These are phyloP conservation scores for Imbricaverruca yamaguchii DNA, from an alignment of 2,888 invertebrate genomes.

Conservation along the genomic window DNA sequence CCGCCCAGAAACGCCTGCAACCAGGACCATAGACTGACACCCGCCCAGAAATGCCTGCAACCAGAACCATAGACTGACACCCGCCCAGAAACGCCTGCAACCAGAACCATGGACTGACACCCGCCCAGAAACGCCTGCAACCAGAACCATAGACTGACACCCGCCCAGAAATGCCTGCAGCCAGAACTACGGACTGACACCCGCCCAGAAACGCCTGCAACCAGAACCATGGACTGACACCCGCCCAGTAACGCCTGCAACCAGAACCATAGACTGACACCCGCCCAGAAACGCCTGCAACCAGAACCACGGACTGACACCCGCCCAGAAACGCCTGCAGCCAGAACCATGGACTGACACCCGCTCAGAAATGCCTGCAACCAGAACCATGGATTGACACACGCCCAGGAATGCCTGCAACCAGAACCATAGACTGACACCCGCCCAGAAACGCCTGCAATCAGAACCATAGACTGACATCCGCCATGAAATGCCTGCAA, in stretches of 20 bases:
- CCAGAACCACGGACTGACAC: not conserved
- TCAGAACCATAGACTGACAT: not conserved
- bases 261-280: conserved; percentile 2
- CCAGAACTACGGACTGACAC: not conserved
- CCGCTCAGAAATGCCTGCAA: not conserved
- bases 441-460: not conserved
- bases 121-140: not conserved
- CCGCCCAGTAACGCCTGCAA: not conserved
- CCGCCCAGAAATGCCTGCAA: not conserved
- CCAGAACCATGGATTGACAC: not conserved
- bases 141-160: not conserved
- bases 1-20: not conserved
- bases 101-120: not conserved
- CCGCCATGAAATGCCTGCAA: not conserved
- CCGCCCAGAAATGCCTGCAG: not conserved
- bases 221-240: too few relatives aligned
- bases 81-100: not conserved
- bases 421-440: not conserved
- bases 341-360: too few relatives aligned
- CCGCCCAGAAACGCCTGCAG: too few relatives aligned
- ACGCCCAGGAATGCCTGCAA: not conserved
- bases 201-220: not conserved
- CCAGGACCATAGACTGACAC: not conserved
- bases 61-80: not conserved
- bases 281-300: too few relatives aligned